Evolutionary conservation across 30 jellyfish, hydroid and myxozoan genomes (phyloP).

Genomic region (Pelagia noctiluca): DNA sequence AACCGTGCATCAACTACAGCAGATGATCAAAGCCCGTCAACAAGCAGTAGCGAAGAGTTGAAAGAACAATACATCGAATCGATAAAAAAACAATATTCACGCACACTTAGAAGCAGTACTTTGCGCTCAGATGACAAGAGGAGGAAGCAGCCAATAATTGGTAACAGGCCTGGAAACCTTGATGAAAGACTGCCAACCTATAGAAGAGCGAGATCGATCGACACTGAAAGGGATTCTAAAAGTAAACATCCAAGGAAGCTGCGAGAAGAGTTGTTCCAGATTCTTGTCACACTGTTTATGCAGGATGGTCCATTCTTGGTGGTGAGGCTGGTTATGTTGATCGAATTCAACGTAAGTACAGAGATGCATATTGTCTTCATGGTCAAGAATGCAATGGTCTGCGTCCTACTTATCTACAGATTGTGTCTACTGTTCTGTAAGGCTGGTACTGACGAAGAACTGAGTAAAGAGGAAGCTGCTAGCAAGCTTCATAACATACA

Average conservation of each 20-base stretch:
- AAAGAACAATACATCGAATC: constrained; percentile 60
- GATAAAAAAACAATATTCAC: constrained; percentile 30
- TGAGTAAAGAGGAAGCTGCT: constrained; percentile 77
- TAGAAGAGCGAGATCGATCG: constrained; percentile 53
- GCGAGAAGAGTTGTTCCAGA: constrained; percentile 84
- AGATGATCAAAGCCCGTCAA: neutral
- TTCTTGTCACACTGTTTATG: constrained; percentile 78
- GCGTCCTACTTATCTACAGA: constrained; percentile 78
- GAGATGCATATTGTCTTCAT: constrained; percentile 87
- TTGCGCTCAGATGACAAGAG: constrained; percentile 8
- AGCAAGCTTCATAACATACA: constrained; percentile 85
- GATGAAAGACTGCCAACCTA: constrained; percentile 16
- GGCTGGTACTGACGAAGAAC: constrained; percentile 74
- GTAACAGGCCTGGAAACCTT: neutral
- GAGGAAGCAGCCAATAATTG: constrained; percentile 27
- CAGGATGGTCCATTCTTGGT: constrained; percentile 92
- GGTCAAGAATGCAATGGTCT: constrained; percentile 87
- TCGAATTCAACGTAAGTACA: constrained; percentile 61
- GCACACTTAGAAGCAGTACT: constrained; percentile 21
- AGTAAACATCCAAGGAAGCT: constrained; percentile 38
- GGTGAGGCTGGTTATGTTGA: constrained; percentile 63
- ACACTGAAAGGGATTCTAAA: constrained; percentile 63
- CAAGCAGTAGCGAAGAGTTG: constrained; percentile 34
- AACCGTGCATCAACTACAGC: neutral
- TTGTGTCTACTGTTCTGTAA: constrained; percentile 77